Evolutionary conservation across 2,797 vertebrate genomes (phyloP).

Genomic region (Brotula barbata): DNA sequence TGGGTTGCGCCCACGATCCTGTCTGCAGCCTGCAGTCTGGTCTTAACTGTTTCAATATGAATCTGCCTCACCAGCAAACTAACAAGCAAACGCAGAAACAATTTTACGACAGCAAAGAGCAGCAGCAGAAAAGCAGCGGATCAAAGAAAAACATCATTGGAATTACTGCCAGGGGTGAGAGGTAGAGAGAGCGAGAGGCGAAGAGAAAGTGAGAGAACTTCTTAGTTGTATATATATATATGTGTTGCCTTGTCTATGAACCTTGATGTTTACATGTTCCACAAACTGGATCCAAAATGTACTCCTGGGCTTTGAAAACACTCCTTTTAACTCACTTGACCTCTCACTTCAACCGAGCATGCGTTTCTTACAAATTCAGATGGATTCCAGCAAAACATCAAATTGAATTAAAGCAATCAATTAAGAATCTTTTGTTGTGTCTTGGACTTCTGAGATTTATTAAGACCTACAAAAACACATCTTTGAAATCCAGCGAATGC

Average conservation of each 20-base stretch:
- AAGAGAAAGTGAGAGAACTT: background rate
- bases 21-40: too few relatives aligned
- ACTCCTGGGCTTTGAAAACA: background rate
- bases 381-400: slow-evolving; percentile 4
- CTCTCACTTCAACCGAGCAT: background rate
- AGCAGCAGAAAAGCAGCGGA: too few relatives aligned
- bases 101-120: slow-evolving; percentile 27
- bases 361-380: slow-evolving; percentile 4
- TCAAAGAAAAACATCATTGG: too few relatives aligned
- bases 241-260: background rate
- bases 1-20: too few relatives aligned
- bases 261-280: slow-evolving; percentile 8
- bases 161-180: too few relatives aligned
- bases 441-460: slow-evolving; percentile 29
- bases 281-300: slow-evolving; percentile 22
- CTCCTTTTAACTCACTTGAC: slow-evolving; percentile 1
- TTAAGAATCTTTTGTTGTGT: too few relatives aligned
- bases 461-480: slow-evolving; percentile 21
- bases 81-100: slow-evolving; percentile 3
- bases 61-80: background rate
- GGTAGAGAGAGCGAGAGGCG: background rate
- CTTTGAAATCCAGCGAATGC: slow-evolving; percentile 15
- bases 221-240: background rate
- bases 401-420: slow-evolving; percentile 23
- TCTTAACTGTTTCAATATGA: slow-evolving; percentile 17